Base-by-base conservation (phyloP, 2,888 invertebrate species). In the Phengaris arion region DNA sequence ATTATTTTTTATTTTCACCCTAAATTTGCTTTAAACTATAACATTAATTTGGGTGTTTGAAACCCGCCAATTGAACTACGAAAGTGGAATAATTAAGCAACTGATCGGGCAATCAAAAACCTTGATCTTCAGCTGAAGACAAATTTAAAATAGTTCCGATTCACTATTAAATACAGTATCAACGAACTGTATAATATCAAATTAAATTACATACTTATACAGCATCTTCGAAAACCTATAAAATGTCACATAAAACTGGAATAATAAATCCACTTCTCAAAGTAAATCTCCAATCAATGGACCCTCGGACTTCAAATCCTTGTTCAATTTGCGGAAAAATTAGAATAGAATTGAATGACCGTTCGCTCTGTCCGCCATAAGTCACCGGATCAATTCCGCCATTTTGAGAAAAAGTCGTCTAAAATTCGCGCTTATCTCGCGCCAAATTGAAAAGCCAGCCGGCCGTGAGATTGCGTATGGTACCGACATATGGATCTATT, bases 361-460 rank as follows among this genome's bases (percentile, higher is more conserved):
- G 92, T 86, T 89, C 90, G 87, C 86, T 89, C 90, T 83, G 84
- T 82, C 85, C 85, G 85, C 87, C 89, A 87, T 93, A 92, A 93
- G 92, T 93, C 92, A 90, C 89, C 82, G 91, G 92, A 92, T 93
- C 93, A 93, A 92, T 91, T 93, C 90, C 91, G 83, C 87, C 86
- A 89, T 91, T 90, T 87, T 82, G 85, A 92, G 91, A 92, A 93
- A 93, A 93, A 92, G 70, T 70, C 89, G 85, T 89, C 91, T 89
- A 88, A 91, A 92, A 92, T 86, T 89, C 85, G 84, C 86, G 91
- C 88, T 93, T 92, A 93, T 93, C 92, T 93, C 89, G 89, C 88
- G 89, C 90, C 92, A 93, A 93, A 93, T 93, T 93, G 93, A 93
- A 93, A 93, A 92, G 89, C 89, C 93, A 93, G 85, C 85, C 87